Percentiles rank a stretch among this genome's conserved stretches.
phyloP scores from a whole-genome alignment of 2,113 vertebrate species.

The Phaethon lepturus region DNA sequence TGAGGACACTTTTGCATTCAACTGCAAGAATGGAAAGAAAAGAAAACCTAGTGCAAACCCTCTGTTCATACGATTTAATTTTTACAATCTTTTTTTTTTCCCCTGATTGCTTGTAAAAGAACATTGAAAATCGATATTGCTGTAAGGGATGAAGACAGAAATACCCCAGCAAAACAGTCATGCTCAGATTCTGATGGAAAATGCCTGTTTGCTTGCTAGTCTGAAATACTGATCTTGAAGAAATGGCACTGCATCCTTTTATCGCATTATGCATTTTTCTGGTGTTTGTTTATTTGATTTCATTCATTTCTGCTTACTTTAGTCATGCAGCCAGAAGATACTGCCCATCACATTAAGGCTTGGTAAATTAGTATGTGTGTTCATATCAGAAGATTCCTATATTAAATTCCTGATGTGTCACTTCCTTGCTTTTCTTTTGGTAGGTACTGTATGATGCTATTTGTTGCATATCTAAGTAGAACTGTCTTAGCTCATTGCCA shows the following conservation, averaged over 20 bases:
- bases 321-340: neutral
- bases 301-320: neutral
- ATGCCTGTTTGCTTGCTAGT: neutral
- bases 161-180: neutral
- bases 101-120: neutral
- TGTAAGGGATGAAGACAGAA: neutral
- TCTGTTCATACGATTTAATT: neutral
- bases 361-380: neutral
- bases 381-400: neutral
- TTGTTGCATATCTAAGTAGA: neutral
- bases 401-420: neutral
- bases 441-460: neutral
- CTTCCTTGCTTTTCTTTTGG: neutral
- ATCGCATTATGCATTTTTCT: neutral
- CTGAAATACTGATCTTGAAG: neutral
- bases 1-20: conserved; percentile 9
- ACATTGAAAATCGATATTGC: neutral
- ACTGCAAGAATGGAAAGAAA: neutral
- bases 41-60: neutral
- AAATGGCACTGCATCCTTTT: neutral
- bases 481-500: neutral
- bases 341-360: neutral
- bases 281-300: neutral
- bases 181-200: neutral
- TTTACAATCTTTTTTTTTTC: neutral